phyloP scores from a whole-genome alignment of 2,888 invertebrate genomes.

The Isotomurus palustris region DNA sequence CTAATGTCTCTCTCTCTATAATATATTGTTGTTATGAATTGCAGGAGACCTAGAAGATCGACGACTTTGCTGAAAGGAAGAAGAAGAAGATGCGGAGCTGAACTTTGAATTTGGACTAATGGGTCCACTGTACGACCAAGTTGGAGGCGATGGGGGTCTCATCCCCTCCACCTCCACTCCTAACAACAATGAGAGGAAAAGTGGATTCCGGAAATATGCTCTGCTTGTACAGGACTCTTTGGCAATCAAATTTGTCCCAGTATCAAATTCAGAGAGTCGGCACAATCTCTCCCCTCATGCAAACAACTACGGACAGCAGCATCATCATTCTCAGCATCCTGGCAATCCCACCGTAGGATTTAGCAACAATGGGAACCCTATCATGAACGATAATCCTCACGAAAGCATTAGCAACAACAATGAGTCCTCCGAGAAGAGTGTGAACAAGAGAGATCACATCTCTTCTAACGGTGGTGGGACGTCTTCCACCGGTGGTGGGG shows the following conservation, averaged over 20 bases:
- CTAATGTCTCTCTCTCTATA: too few relatives aligned
- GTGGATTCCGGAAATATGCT: conserved; percentile 28
- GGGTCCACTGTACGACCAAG: too few relatives aligned
- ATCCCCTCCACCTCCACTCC: not conserved
- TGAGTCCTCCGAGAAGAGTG: conserved; percentile 8
- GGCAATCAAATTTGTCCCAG: conserved; percentile 41
- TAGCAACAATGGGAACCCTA: conserved; percentile 1
- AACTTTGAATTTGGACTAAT: too few relatives aligned
- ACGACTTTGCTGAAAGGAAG: too few relatives aligned
- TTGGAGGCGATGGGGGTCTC: not conserved
- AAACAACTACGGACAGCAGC: conserved; percentile 13
- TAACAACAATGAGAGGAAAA: not conserved
- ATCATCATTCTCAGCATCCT: conserved; percentile 5
- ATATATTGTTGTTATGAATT: too few relatives aligned
- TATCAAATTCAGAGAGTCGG: conserved; percentile 18
- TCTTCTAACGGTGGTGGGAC: not conserved
- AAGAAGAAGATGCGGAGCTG: too few relatives aligned
- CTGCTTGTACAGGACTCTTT: conserved; percentile 41
- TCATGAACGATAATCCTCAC: conserved; percentile 15
- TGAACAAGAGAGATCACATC: not conserved
- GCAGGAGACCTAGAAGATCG: too few relatives aligned
- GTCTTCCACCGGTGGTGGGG: not conserved
- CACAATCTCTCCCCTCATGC: conserved; percentile 26
- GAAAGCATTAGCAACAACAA: conserved; percentile 20
- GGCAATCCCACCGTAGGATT: conserved; percentile 8